Evolutionary conservation across 2,113 vertebrate genomes (phyloP).

Genomic region (Planiliza haematocheilus): DNA sequence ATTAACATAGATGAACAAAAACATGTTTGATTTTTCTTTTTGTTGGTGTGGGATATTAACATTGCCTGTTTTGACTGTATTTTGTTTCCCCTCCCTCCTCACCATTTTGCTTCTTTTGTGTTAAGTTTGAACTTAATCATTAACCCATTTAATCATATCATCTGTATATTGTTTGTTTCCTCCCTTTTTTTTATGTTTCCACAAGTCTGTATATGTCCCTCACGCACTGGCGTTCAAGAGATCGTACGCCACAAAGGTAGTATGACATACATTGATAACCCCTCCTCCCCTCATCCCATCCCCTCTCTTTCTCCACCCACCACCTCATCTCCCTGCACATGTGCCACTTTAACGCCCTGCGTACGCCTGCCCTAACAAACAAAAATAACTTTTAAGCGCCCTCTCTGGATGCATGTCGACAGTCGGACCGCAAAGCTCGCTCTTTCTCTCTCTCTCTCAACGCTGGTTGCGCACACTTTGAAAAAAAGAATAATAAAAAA

Average conservation of each 20-base stretch:
- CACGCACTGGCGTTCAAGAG: slow-evolving; percentile 98
- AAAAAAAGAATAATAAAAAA: neutral
- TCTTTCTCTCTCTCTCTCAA: slow-evolving; percentile 47
- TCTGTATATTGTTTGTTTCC: slow-evolving; percentile 82
- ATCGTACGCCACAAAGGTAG: slow-evolving; percentile 96
- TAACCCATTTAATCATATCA: slow-evolving; percentile 89
- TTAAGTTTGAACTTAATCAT: slow-evolving; percentile 69
- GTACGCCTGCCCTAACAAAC: slow-evolving; percentile 53
- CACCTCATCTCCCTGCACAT: slow-evolving; percentile 77
- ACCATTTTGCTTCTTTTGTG: slow-evolving; percentile 37
- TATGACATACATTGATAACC: slow-evolving; percentile 81
- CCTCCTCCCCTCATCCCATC: slow-evolving; percentile 1
- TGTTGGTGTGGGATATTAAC: slow-evolving; percentile 65
- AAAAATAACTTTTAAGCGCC: slow-evolving; percentile 58
- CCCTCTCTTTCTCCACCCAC: neutral
- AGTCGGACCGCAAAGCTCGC: slow-evolving; percentile 29
- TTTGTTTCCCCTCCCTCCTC: neutral
- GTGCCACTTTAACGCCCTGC: slow-evolving; percentile 68
- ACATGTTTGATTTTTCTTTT: slow-evolving; percentile 26
- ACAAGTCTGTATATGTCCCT: slow-evolving; percentile 97
- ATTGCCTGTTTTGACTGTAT: slow-evolving; percentile 62
- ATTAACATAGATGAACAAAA: slow-evolving; percentile 39
- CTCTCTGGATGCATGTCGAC: slow-evolving; percentile 68
- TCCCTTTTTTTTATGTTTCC: slow-evolving; percentile 79
- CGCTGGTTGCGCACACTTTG: slow-evolving; percentile 52